These are phyloP conservation scores for Catocala fraxini DNA, from an alignment of 2,888 invertebrate genomes.

Conservation along the genomic window DNA sequence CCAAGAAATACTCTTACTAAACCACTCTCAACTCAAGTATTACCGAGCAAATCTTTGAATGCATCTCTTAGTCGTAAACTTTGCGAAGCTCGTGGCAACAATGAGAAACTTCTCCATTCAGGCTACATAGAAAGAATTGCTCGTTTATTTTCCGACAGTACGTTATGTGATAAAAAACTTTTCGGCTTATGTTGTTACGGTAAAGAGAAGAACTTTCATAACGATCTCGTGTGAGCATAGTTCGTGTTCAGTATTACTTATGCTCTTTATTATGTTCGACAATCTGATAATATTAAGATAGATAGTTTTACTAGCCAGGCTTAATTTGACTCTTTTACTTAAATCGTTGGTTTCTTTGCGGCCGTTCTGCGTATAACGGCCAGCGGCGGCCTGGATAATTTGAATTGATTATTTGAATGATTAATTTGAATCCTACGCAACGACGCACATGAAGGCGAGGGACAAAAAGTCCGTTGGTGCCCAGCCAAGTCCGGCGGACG, in stretches of 20 bases:
- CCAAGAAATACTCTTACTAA: slow-evolving; percentile 2
- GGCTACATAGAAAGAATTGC: slow-evolving; percentile 26
- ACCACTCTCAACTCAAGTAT: slow-evolving; percentile 27
- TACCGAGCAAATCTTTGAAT: slow-evolving; percentile 38
- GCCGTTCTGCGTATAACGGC: too few relatives aligned
- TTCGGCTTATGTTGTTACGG: slow-evolving; percentile 22
- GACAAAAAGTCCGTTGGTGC: too few relatives aligned
- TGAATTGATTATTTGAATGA: too few relatives aligned
- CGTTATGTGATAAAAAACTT: slow-evolving; percentile 25
- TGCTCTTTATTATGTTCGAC: too few relatives aligned
- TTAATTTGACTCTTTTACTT: too few relatives aligned
- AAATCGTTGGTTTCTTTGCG: too few relatives aligned
- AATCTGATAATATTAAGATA: too few relatives aligned
- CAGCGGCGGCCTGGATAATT: too few relatives aligned
- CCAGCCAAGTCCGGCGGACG: too few relatives aligned
- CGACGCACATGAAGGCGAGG: too few relatives aligned
- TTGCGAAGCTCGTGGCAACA: slow-evolving; percentile 39
- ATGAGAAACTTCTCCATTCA: slow-evolving; percentile 35
- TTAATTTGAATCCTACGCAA: too few relatives aligned
- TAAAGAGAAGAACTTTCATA: slow-evolving; percentile 10
- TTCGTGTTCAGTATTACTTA: slow-evolving; percentile 7
- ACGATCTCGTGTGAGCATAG: slow-evolving; percentile 8
- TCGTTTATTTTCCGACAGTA: slow-evolving; percentile 20
- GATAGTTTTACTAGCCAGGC: too few relatives aligned
- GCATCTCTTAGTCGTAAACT: slow-evolving; percentile 40